These are phyloP conservation scores for Tethya wilhelma DNA, from an alignment of 37 sponge, comb jelly and placozoan genomes.

Conservation along the genomic window DNA sequence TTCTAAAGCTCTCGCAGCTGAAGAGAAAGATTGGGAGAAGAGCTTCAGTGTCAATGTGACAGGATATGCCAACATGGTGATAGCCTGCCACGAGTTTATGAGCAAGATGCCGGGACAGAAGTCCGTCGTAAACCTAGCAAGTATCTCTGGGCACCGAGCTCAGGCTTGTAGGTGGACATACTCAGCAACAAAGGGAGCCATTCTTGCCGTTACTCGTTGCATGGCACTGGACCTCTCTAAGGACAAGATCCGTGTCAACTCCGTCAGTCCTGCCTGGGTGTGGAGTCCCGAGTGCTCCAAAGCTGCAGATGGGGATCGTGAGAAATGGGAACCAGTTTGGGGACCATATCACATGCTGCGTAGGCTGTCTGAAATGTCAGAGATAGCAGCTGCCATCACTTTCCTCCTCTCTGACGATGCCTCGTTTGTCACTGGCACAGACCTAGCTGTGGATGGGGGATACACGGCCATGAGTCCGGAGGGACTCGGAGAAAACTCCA, in stretches of 20 bases:
- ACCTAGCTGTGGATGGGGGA: slow-evolving; percentile 86
- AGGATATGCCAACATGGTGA: slow-evolving; percentile 91
- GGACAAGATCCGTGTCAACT: slow-evolving; percentile 78
- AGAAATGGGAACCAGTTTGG: slow-evolving; percentile 86
- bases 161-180: slow-evolving; percentile 87
- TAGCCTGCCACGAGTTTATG: slow-evolving; percentile 74
- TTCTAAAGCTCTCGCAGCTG: slow-evolving; percentile 71
- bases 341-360: slow-evolving; percentile 85
- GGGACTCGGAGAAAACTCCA: slow-evolving; percentile 76
- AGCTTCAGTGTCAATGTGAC: slow-evolving; percentile 82
- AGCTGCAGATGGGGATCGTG: slow-evolving; percentile 80
- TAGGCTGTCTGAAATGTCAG: slow-evolving; percentile 61
- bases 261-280: slow-evolving; percentile 87
- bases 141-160: slow-evolving; percentile 70
- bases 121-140: slow-evolving; percentile 76
- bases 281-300: slow-evolving; percentile 88
- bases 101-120: slow-evolving; percentile 19
- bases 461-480: slow-evolving; percentile 84
- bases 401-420: slow-evolving; percentile 85
- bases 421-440: slow-evolving; percentile 76
- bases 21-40: slow-evolving; percentile 83
- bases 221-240: slow-evolving; percentile 85
- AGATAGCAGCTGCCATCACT: slow-evolving; percentile 70
- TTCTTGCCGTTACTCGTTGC: slow-evolving; percentile 71
- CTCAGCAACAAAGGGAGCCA: slow-evolving; percentile 82